Evolutionary conservation across 2,888 invertebrate genomes (phyloP), one percentile per base, ranked within the genome.

Genomic region (Euphydryas editha): DNA sequence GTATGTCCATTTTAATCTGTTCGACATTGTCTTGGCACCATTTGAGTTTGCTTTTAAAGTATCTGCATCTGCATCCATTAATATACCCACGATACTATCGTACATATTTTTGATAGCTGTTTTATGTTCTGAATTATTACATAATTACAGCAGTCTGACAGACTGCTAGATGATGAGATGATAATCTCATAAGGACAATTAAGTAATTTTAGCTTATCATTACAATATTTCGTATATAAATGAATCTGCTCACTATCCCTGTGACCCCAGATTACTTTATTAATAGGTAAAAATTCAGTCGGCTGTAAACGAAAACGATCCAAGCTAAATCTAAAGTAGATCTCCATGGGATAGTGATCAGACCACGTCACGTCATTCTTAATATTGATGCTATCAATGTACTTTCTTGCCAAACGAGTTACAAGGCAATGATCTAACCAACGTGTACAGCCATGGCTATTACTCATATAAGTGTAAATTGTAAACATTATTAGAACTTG

Each of bases 21-120:
- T 72, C 63, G 49, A 67, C 64, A 46, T 67, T 65, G 39, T 71
- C 59, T 46, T 70, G 69, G 21, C 72, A 72, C 68, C 65, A 71
- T 37, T 54, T 70, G 7, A 72, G 54, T 46, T 65, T 67, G 42
- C n/a, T 58, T 51, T 71, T 69, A 59, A 73, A 69, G 0, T 36
- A 10, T 24, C 56, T 69, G 17, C 69, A 54, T 2, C 56, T 21
- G 24, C 24, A 24, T 24, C 24, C 24, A 2, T 2, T 24, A 24
- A 24, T 24, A 24, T 24, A 24, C 24, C 24, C 6, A 24, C 24
- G 24, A 68, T 67, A 7, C 61, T 54, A 15, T 70, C 30, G 56
- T 66, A 72, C 3, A 58, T 36, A 46, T 58, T 44, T 54, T 17
- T 56, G 24, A 61, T 36, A 42, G 54, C 18, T 62, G 21, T 8